A percentile compares a stretch with the other conserved stretches of the same genome.
phyloP scores from a whole-genome alignment of 2,797 vertebrate species.

The Rhynchotus rufescens region DNA sequence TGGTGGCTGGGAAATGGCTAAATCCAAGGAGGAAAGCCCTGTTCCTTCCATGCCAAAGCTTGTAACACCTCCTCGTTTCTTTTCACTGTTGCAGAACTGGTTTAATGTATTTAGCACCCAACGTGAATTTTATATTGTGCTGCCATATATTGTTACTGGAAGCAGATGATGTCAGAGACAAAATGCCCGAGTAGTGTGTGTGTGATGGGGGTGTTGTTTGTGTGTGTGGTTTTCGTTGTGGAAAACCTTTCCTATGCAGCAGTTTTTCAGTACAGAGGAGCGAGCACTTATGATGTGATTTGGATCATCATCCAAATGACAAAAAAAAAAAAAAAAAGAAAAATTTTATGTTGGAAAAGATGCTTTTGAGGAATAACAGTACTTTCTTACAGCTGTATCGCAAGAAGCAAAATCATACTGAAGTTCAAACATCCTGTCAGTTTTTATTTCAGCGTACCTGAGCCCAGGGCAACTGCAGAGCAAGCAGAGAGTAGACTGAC shows the following conservation, averaged over 20 bases:
- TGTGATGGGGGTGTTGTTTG: not conserved
- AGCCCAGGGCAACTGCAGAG: not conserved
- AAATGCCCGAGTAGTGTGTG: not conserved
- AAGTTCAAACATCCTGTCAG: not conserved
- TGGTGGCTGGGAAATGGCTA: not conserved
- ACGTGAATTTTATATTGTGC: not conserved
- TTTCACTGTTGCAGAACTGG: not conserved
- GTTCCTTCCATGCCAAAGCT: not conserved
- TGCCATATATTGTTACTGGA: conserved; percentile 13
- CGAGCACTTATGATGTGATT: not conserved
- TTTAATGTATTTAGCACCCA: not conserved
- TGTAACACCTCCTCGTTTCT: not conserved
- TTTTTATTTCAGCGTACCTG: not conserved
- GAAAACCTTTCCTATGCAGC: not conserved
- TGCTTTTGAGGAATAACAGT: not conserved
- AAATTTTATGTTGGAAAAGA: not conserved
- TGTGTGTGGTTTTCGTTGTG: not conserved
- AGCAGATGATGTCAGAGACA: not conserved
- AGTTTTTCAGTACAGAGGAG: not conserved
- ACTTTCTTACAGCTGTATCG: not conserved
- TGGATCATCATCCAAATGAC: not conserved
- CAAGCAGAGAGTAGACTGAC: not conserved
- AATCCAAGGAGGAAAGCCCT: not conserved
- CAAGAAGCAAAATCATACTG: not conserved
- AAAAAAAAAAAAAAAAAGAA: not conserved